Evolutionary conservation across 2,113 vertebrate genomes (phyloP).

Genomic region (Phainopepla nitens): DNA sequence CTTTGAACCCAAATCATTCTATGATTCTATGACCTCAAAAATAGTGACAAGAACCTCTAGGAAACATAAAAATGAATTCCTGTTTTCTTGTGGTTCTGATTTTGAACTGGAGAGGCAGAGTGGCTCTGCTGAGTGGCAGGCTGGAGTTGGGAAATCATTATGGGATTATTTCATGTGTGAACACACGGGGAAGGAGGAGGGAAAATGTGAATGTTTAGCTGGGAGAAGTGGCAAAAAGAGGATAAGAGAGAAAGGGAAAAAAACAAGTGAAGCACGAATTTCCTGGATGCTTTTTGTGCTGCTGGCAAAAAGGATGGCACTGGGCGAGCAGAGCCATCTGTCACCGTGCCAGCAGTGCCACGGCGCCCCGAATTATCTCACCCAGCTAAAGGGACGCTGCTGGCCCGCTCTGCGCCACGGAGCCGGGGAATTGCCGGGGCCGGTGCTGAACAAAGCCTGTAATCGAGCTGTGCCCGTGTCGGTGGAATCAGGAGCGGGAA

Average conservation of each 20-base stretch:
- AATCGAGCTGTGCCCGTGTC: not conserved
- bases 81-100: not conserved
- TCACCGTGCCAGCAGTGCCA: not conserved
- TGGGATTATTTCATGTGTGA: not conserved
- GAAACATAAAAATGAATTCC: not conserved
- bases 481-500: not conserved
- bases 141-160: not conserved
- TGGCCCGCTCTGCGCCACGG: not conserved
- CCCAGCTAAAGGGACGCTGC: not conserved
- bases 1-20: not conserved
- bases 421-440: not conserved
- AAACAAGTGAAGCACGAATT: not conserved
- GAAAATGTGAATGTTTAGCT: not conserved
- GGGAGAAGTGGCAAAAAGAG: not conserved
- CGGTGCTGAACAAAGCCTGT: not conserved
- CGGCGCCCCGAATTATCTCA: not conserved
- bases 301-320: not conserved
- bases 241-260: not conserved
- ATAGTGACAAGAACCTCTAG: not conserved
- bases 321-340: not conserved
- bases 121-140: not conserved
- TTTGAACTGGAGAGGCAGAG: not conserved
- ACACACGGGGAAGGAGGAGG: not conserved
- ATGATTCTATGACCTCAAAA: not conserved
- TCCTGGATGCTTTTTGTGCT: not conserved